These are phyloP conservation scores for Amphipoea oculea DNA, from an alignment of 2,888 invertebrate species.

Conservation along the genomic window DNA sequence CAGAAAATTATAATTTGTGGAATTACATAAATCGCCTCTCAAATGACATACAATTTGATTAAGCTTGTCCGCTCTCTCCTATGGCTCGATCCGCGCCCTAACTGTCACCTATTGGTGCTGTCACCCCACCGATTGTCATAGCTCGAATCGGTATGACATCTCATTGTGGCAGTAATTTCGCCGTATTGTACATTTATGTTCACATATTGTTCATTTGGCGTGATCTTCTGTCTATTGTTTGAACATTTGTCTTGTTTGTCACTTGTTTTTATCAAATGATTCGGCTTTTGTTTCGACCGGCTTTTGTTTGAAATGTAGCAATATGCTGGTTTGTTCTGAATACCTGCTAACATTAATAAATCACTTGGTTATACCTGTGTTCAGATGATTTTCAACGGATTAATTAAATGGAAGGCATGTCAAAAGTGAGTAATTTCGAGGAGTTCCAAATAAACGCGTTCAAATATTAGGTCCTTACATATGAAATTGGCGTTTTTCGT, in stretches of 20 bases:
- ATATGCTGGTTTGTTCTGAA: conserved; percentile 6
- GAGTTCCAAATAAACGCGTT: conserved; percentile 25
- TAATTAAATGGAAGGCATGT: conserved; percentile 6
- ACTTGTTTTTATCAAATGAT: conserved; percentile 67
- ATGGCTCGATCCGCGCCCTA: conserved; percentile 40
- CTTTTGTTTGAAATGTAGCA: conserved; percentile 37
- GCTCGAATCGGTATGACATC: conserved; percentile 83
- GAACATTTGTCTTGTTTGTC: conserved; percentile 66
- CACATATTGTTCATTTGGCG: conserved; percentile 75
- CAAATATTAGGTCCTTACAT: no score
- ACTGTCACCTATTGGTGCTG: conserved; percentile 76
- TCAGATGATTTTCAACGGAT: background rate
- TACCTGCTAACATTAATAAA: background rate
- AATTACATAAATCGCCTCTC: background rate
- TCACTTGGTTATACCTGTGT: background rate
- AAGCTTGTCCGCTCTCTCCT: conserved; percentile 27
- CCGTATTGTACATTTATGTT: conserved; percentile 85
- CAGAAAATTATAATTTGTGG: background rate
- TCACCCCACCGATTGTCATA: conserved; percentile 80
- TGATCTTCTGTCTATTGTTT: conserved; percentile 64
- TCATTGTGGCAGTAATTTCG: conserved; percentile 86
- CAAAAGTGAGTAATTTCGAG: conserved; percentile 4
- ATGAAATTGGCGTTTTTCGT: no score
- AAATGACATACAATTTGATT: background rate
- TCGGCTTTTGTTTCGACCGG: conserved; percentile 46